A percentile compares a stretch with the other conserved stretches of the same genome.
These are phyloP conservation scores for Haliclona indistincta DNA, from an alignment of 37 sponge, comb jelly and placozoan species.

Conservation along the genomic window DNA sequence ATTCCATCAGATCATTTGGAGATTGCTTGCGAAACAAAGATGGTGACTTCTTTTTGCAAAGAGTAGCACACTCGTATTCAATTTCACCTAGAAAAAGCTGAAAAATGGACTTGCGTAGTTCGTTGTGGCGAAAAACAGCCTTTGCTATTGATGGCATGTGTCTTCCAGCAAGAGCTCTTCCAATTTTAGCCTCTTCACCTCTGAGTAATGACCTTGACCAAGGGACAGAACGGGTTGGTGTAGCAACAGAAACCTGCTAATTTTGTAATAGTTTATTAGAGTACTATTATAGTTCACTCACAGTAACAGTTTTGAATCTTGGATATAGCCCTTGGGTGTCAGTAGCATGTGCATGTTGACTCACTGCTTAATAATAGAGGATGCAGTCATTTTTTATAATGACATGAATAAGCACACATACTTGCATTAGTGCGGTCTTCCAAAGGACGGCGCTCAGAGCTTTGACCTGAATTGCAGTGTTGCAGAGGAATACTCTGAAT, in stretches of 20 bases:
- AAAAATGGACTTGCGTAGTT: not conserved
- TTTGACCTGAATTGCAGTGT: too few species aligned
- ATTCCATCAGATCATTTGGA: not conserved
- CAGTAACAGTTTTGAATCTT: too few species aligned
- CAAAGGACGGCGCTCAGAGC: too few species aligned
- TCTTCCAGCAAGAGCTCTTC: constrained; percentile 14
- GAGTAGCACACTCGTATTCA: constrained; percentile 8
- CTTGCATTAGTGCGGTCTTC: not conserved
- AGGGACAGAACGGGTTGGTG: not conserved
- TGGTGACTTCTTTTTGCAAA: not conserved
- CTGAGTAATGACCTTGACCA: not conserved
- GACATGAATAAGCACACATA: not conserved
- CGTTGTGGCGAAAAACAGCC: not conserved
- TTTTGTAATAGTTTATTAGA: too few species aligned
- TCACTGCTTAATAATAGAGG: not conserved
- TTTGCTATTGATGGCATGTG: constrained; percentile 5
- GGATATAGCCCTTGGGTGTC: too few species aligned
- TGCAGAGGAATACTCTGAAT: too few species aligned
- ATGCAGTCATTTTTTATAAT: not conserved
- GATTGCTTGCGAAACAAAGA: not conserved
- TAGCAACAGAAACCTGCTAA: constrained; percentile 1
- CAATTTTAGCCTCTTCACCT: not conserved
- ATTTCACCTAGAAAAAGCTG: not conserved
- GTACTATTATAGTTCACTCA: too few species aligned
- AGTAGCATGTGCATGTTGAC: too few species aligned